Conservation (phyloP, 2,113 vertebrate species). For the Gopherus evgoodei region DNA sequence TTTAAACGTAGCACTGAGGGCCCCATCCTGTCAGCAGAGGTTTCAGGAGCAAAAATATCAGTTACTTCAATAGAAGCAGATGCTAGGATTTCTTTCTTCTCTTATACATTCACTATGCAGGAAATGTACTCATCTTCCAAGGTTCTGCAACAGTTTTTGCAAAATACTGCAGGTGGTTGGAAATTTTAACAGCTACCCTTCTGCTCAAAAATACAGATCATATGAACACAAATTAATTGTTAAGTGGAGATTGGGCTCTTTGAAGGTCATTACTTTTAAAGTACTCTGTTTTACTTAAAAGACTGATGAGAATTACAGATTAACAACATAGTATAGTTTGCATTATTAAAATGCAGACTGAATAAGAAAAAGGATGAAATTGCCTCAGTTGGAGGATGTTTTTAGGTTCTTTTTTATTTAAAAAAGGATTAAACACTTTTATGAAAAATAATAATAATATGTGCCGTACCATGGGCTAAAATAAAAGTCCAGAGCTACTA, state of each 20-base stretch:
- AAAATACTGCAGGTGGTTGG: neutral
- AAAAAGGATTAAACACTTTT: neutral
- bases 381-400: neutral
- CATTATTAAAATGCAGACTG: neutral
- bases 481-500: neutral
- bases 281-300: neutral
- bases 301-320: neutral
- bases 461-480: neutral
- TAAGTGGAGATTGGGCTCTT: neutral
- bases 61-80: accelerated
- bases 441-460: neutral
- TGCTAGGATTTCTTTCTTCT: neutral
- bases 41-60: neutral
- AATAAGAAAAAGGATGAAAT: neutral
- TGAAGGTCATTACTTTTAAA: neutral
- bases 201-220: neutral
- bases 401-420: neutral
- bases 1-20: neutral
- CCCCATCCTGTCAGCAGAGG: neutral
- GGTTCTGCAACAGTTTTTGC: neutral
- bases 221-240: neutral
- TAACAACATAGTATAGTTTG: neutral
- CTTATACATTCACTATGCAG: neutral
- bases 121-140: neutral
- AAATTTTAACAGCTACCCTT: neutral